These are phyloP conservation scores for Ceratotherium simum DNA, from an alignment of 2,113 vertebrate genomes.

Conservation along the genomic window DNA sequence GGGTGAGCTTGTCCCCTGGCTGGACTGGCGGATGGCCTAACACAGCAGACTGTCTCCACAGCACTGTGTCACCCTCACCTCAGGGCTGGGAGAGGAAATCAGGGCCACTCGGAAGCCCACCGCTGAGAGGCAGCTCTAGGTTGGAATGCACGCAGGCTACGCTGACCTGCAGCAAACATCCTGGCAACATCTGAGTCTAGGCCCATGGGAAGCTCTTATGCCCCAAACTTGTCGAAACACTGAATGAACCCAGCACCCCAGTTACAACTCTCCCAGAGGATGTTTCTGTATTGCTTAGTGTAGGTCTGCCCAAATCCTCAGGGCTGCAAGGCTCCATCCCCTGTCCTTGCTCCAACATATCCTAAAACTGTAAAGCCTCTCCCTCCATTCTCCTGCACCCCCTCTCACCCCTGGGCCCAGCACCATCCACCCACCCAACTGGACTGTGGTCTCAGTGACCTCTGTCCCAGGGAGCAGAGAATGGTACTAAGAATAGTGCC, in stretches of 20 bases:
- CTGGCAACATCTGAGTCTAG: no score
- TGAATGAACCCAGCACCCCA: not conserved
- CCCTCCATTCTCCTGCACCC: not conserved
- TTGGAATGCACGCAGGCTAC: not conserved
- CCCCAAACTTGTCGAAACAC: not conserved
- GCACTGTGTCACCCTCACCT: not conserved
- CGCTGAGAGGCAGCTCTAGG: not conserved
- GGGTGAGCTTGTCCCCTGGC: not conserved
- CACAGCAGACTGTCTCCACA: not conserved
- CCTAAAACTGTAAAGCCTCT: not conserved
- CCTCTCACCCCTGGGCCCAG: not conserved
- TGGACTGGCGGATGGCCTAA: not conserved
- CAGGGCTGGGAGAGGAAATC: not conserved
- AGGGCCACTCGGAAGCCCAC: not conserved
- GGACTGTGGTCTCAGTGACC: conserved; percentile 68
- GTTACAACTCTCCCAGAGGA: not conserved
- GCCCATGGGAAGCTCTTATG: not conserved
- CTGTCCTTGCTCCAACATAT: not conserved
- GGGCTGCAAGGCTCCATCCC: not conserved
- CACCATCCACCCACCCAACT: conserved; percentile 48
- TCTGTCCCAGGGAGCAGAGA: conserved; percentile 58
- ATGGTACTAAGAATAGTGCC: conserved; percentile 84
- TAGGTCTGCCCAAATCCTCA: not conserved
- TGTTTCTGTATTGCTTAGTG: not conserved
- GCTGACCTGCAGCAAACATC: not conserved